Conservation (phyloP, 2,888 invertebrate species). For the Mesochorus sp. region DNA sequence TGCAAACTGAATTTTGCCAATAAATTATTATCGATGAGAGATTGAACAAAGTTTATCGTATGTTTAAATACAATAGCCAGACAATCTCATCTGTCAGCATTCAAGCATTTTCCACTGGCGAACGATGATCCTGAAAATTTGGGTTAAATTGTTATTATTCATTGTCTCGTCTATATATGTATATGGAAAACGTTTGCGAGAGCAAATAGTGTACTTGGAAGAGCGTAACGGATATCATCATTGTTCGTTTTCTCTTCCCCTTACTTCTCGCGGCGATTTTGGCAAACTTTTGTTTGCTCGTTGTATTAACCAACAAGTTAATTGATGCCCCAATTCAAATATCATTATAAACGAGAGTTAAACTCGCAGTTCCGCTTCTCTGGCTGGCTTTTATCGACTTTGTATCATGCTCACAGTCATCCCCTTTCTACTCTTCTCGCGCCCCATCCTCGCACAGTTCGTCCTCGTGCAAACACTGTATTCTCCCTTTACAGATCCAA, state of each 20-base stretch:
- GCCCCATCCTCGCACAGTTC: slow-evolving; percentile 26
- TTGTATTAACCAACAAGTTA: slow-evolving; percentile 70
- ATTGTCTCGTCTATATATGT: slow-evolving; percentile 4
- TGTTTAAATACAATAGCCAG: background rate
- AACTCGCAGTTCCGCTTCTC: slow-evolving; percentile 37
- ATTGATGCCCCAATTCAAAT: slow-evolving; percentile 71
- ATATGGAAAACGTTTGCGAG: background rate
- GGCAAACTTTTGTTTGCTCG: slow-evolving; percentile 64
- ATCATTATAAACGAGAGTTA: slow-evolving; percentile 68
- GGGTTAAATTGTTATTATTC: slow-evolving; percentile 46
- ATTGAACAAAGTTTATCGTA: background rate
- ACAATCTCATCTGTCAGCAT: background rate
- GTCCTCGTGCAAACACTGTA: slow-evolving; percentile 64
- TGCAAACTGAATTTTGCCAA: slow-evolving; percentile 19
- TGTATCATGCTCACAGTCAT: slow-evolving; percentile 50
- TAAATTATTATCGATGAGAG: slow-evolving; percentile 8
- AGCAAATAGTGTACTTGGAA: slow-evolving; percentile 8
- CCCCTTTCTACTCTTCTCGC: slow-evolving; percentile 32
- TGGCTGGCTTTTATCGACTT: slow-evolving; percentile 55
- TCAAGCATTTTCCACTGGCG: slow-evolving; percentile 13
- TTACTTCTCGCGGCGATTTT: slow-evolving; percentile 50
- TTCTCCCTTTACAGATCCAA: slow-evolving; percentile 64
- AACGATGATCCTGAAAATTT: slow-evolving; percentile 29
- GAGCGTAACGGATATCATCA: slow-evolving; percentile 54
- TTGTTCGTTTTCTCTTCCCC: slow-evolving; percentile 45